A percentile compares a stretch with the other conserved stretches of the same genome.
phyloP scores from a whole-genome alignment of 2,797 vertebrate genomes.

The Rhinophrynus dorsalis region DNA sequence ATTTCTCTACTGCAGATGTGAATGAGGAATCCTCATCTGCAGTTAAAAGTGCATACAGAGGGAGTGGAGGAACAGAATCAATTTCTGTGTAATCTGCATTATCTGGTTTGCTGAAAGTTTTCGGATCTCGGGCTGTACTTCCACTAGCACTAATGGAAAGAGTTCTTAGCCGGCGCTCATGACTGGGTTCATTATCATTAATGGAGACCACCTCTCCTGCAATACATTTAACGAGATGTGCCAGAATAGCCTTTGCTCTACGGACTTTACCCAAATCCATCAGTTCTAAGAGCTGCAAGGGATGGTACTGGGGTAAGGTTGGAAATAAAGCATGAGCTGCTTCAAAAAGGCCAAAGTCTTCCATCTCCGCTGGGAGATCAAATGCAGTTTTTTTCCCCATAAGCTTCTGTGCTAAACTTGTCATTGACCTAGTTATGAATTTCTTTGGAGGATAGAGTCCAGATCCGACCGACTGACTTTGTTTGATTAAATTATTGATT shows the following conservation, averaged over 20 bases:
- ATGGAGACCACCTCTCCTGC: constrained; percentile 91
- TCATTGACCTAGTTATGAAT: constrained; percentile 87
- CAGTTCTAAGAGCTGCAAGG: constrained; percentile 91
- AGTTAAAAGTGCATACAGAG: constrained; percentile 89
- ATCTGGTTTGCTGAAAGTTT: constrained; percentile 83
- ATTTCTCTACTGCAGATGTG: constrained; percentile 74
- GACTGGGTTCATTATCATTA: constrained; percentile 74
- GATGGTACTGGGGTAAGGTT: constrained; percentile 95
- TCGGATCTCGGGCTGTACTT: constrained; percentile 85
- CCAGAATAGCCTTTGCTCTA: constrained; percentile 93
- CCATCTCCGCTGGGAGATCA: constrained; percentile 86
- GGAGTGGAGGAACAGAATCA: constrained; percentile 91
- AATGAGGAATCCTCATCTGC: constrained; percentile 83
- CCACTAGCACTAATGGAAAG: constrained; percentile 93
- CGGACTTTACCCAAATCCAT: constrained; percentile 97
- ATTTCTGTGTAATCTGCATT: constrained; percentile 91
- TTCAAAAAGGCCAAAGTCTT: constrained; percentile 96
- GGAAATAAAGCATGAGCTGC: constrained; percentile 90
- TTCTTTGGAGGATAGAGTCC: constrained; percentile 76
- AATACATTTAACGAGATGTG: constrained; percentile 95
- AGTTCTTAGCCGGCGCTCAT: constrained; percentile 82
- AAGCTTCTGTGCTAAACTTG: constrained; percentile 94
- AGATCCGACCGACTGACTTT: constrained; percentile 74
- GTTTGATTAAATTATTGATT: constrained; percentile 78
- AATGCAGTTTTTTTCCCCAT: constrained; percentile 87